A percentile compares a stretch with the other conserved stretches of the same genome.
Evolutionary conservation across 2,888 invertebrate genomes (phyloP).

Genomic region (Mythimna albipuncta): DNA sequence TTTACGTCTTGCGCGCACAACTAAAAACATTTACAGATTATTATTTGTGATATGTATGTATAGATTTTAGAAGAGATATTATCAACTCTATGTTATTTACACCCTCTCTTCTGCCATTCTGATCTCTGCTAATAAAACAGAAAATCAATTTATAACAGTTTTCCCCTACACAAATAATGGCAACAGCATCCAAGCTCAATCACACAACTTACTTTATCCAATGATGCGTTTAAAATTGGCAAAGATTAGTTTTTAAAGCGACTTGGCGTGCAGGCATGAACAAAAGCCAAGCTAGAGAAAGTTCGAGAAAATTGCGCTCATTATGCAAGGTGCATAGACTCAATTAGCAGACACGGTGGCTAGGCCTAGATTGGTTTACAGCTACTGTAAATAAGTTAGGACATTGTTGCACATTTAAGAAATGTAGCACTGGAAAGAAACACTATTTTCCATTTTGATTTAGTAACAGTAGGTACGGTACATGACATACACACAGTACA

Average conservation of each 20-base stretch:
- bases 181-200: not conserved
- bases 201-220: slow-evolving; percentile 36
- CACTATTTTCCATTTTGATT: too few relatives aligned
- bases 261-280: slow-evolving; percentile 22
- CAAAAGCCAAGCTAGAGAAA: slow-evolving; percentile 46
- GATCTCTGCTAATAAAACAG: not conserved
- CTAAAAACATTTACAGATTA: too few relatives aligned
- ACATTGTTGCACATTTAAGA: slow-evolving; percentile 17
- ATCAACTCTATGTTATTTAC: too few relatives aligned
- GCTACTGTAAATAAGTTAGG: not conserved
- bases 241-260: slow-evolving; percentile 12
- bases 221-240: slow-evolving; percentile 35
- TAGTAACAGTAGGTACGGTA: too few relatives aligned
- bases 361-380: slow-evolving; percentile 11
- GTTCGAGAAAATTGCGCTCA: slow-evolving; percentile 24
- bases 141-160: not conserved
- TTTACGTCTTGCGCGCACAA: too few relatives aligned
- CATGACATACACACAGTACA: too few relatives aligned
- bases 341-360: slow-evolving; percentile 31
- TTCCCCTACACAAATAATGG: not conserved
- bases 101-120: too few relatives aligned
- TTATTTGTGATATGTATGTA: too few relatives aligned
- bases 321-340: not conserved
- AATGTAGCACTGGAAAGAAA: not conserved
- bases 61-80: too few relatives aligned